These are phyloP conservation scores for Oligia fasciuncula DNA, from an alignment of 2,888 invertebrate genomes.

Conservation along the genomic window DNA sequence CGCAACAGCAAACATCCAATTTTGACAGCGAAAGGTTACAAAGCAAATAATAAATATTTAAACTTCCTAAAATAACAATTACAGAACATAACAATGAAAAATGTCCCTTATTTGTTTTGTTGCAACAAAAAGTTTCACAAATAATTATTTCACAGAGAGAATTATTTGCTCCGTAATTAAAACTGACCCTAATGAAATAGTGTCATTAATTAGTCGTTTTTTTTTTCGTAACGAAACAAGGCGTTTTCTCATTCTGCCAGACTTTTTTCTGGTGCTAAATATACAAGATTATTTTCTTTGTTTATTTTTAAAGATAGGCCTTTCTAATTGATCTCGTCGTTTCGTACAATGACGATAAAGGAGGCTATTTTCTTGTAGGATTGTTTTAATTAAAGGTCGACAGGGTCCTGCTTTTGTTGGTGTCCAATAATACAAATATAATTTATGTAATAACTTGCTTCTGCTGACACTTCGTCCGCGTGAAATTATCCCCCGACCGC, in stretches of 20 bases:
- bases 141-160: slow-evolving; percentile 58
- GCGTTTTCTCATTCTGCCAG: slow-evolving; percentile 48
- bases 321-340: slow-evolving; percentile 43
- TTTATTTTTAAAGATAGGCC: slow-evolving; percentile 51
- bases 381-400: slow-evolving; percentile 3
- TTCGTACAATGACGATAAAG: slow-evolving; percentile 4
- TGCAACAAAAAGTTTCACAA: slow-evolving; percentile 45
- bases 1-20: slow-evolving; percentile 6
- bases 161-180: slow-evolving; percentile 68
- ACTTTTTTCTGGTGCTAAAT: slow-evolving; percentile 58
- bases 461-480: not conserved
- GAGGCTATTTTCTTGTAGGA: not conserved
- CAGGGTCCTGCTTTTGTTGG: not conserved
- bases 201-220: slow-evolving; percentile 70
- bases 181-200: slow-evolving; percentile 69
- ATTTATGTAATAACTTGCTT: not conserved
- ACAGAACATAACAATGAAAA: slow-evolving; percentile 36
- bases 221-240: slow-evolving; percentile 59
- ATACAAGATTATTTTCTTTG: slow-evolving; percentile 60
- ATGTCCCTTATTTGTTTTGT: slow-evolving; percentile 35
- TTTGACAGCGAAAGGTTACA: slow-evolving; percentile 10
- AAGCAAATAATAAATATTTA: slow-evolving; percentile 32
- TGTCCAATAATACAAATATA: not conserved
- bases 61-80: slow-evolving; percentile 29
- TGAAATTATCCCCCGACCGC: not conserved